These are phyloP conservation scores for Gastracanthus pulcherrimus DNA, from an alignment of 2,888 invertebrate species.

Conservation along the genomic window DNA sequence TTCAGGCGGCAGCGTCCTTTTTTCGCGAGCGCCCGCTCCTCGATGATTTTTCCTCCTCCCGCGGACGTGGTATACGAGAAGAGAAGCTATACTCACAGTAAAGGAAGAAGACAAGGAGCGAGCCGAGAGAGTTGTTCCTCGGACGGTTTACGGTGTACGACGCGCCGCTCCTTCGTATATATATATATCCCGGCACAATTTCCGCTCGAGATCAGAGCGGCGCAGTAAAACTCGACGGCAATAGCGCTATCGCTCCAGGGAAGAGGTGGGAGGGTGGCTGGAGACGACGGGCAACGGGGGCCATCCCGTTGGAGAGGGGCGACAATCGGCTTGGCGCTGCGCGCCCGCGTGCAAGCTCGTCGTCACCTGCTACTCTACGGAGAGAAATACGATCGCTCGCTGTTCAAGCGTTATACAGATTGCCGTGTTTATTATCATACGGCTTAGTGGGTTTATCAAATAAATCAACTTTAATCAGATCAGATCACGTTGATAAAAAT, in stretches of 20 bases:
- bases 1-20: constrained; percentile 12
- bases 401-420: no score
- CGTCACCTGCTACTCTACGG: no score
- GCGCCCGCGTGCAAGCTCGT: no score
- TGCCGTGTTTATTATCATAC: no score
- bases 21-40: not conserved
- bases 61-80: not conserved
- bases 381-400: no score
- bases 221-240: constrained; percentile 56
- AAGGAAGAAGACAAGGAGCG: not conserved
- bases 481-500: no score
- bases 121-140: constrained; percentile 21
- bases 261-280: not conserved
- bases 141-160: constrained; percentile 23
- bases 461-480: no score
- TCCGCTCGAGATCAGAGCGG: constrained; percentile 57
- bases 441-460: no score
- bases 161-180: not conserved
- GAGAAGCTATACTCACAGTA: not conserved
- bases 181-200: constrained; percentile 52
- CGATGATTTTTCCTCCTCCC: not conserved
- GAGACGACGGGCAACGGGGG: not conserved
- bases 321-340: no score
- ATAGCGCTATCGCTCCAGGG: constrained; percentile 14
- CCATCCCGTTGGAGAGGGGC: no score